Percentiles rank a stretch among this genome's conserved stretches.
phyloP scores from a whole-genome alignment of 1,140 invertebrate species.

The Yoshiicerus persimilis region DNA sequence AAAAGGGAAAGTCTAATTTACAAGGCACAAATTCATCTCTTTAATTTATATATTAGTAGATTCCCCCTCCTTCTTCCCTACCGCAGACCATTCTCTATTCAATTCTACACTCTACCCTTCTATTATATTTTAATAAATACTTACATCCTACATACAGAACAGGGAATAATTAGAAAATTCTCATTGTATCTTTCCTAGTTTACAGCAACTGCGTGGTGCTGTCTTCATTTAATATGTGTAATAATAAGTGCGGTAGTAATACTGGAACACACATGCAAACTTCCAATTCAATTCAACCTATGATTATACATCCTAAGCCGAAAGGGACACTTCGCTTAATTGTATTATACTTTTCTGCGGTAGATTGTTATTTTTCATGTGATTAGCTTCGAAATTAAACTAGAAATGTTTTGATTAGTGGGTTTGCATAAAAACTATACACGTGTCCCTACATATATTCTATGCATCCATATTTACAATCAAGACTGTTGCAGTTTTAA shows the following conservation, averaged over 20 bases:
- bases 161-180: background rate
- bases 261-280: no score
- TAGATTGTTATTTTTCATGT: background rate
- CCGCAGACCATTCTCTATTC: background rate
- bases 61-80: background rate
- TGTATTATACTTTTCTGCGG: background rate
- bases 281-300: background rate
- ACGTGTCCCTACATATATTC: background rate
- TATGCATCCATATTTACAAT: background rate
- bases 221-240: background rate
- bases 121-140: background rate
- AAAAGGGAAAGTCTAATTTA: constrained; percentile 18
- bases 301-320: background rate
- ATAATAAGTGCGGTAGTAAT: background rate
- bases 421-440: background rate
- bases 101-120: background rate
- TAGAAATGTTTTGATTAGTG: constrained; percentile 6
- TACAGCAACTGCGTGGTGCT: no score
- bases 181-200: no score
- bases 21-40: background rate
- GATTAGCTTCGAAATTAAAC: background rate
- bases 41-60: background rate
- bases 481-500: background rate
- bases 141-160: background rate
- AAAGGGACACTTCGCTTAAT: background rate